A percentile compares a stretch with the other conserved stretches of the same genome.
Evolutionary conservation across 2,888 invertebrate species (phyloP).

Genomic region (Crocallis elinguaria): DNA sequence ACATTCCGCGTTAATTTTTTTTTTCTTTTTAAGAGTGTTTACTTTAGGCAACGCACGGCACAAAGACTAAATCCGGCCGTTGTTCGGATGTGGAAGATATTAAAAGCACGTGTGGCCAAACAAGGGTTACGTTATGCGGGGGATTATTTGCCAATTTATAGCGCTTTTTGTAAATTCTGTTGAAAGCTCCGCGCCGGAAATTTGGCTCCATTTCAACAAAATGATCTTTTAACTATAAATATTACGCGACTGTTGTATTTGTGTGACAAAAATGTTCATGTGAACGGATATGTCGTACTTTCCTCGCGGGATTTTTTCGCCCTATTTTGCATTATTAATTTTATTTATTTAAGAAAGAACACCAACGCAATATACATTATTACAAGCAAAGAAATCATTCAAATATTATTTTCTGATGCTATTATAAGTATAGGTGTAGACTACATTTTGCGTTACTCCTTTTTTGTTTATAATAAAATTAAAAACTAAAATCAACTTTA

Average conservation of each 20-base stretch:
- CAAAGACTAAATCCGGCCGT: slow-evolving; percentile 81
- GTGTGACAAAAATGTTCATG: slow-evolving; percentile 62
- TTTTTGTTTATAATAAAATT: no score
- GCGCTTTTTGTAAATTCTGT: slow-evolving; percentile 82
- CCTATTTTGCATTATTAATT: not conserved
- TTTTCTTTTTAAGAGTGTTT: slow-evolving; percentile 74
- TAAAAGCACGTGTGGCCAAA: slow-evolving; percentile 85
- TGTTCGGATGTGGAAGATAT: slow-evolving; percentile 72
- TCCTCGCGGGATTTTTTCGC: slow-evolving; percentile 54
- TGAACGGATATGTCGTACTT: slow-evolving; percentile 59
- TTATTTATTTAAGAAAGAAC: no score
- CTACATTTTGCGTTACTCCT: no score
- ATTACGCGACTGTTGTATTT: slow-evolving; percentile 59
- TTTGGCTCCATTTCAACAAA: slow-evolving; percentile 84
- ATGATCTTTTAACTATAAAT: slow-evolving; percentile 82
- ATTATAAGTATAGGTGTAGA: no score
- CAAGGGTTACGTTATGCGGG: slow-evolving; percentile 85
- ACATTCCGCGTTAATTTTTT: slow-evolving; percentile 1
- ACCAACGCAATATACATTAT: no score
- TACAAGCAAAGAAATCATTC: no score
- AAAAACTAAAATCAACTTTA: no score
- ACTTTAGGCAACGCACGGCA: slow-evolving; percentile 69
- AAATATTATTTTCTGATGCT: no score
- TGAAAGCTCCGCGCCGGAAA: slow-evolving; percentile 80
- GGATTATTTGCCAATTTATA: slow-evolving; percentile 85